Evolutionary conservation across 2,113 vertebrate species (phyloP).

Genomic region (Chloebia gouldiae): DNA sequence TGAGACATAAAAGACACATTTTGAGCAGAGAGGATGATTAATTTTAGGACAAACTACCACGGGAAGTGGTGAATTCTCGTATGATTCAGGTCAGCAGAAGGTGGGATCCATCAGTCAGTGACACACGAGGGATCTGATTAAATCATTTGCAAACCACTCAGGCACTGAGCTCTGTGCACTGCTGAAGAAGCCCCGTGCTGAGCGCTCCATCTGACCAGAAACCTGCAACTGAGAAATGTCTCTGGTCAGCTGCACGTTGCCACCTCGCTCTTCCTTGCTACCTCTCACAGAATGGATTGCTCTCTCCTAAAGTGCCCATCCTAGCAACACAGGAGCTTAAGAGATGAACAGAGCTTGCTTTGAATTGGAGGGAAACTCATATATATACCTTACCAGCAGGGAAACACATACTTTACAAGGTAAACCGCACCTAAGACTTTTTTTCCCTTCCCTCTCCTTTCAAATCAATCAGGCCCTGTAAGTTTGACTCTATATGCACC

Average conservation of each 20-base stretch:
- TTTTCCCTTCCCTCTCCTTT: constrained; percentile 56
- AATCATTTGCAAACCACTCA: not conserved
- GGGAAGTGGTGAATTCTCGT: not conserved
- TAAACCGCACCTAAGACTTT: constrained; percentile 55
- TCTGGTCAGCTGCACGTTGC: not conserved
- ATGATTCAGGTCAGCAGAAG: not conserved
- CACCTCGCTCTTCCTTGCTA: not conserved
- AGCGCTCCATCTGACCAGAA: not conserved
- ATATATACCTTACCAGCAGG: constrained; percentile 60
- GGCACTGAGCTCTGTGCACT: not conserved
- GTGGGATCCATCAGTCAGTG: not conserved
- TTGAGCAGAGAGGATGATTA: not conserved
- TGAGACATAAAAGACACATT: constrained; percentile 25
- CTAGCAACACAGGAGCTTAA: constrained; percentile 48
- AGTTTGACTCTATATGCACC: constrained; percentile 12
- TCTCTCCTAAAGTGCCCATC: constrained; percentile 37
- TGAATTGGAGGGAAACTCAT: constrained; percentile 48
- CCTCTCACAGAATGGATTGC: not conserved
- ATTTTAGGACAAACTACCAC: constrained; percentile 17
- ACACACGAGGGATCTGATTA: not conserved
- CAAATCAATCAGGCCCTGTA: constrained; percentile 63
- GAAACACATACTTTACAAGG: constrained; percentile 68
- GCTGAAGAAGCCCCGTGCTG: not conserved
- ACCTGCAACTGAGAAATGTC: not conserved
- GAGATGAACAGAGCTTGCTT: constrained; percentile 70